Base-by-base conservation (phyloP, 1,140 invertebrate genomes). In the Heliconius nattereri region DNA sequence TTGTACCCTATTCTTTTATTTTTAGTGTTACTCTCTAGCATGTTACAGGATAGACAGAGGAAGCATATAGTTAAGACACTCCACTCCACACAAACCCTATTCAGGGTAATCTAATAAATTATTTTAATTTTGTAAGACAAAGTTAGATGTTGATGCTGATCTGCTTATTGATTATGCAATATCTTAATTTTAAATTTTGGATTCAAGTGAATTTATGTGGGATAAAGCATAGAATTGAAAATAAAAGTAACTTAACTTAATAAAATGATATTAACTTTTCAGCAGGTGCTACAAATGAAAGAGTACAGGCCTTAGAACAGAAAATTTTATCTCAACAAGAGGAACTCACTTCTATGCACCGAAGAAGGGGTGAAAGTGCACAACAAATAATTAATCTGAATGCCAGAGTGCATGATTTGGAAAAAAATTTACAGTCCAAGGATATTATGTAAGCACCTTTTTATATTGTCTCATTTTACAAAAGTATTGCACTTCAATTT, bases 331-430 rank as follows among this genome's bases (percentile, higher is more conserved):
- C 95, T 26, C 96, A 99, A 89, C 98, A 99, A 91, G 98, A 99
- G 95, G 98, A 99, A 92, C 93, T 99, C 7, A 98, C 98, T 11
- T 98, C 98, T 76, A 90, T 99, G 40, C 98, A 99, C 89, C 96
- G 97, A 86, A 96, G 97, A 76, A 96, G 98, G 93, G 98, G 98
- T 74, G 98, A 99, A 94, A 98, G 99, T 95, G 96, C 98, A 1
- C 98, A 99, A 90, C 97, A 98, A 94, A 98, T 99, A 78, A 97
- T 99, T 71, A 98, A 98, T 92, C 95, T 99, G 3, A 98, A 98
- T 95, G 95, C 96, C 80, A 96, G 96, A 93, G 92, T 99, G 26
- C 97, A 98, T 94, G 98, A 98, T 84, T 97, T 97, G 87, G 97
- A 98, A 84, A 98, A 98, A 90, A 95, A 96, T 81, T 86, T 98